Evolutionary conservation across 2,797 vertebrate genomes (phyloP), one percentile per base, ranked within the genome.

Genomic region (Lepus townsendii): DNA sequence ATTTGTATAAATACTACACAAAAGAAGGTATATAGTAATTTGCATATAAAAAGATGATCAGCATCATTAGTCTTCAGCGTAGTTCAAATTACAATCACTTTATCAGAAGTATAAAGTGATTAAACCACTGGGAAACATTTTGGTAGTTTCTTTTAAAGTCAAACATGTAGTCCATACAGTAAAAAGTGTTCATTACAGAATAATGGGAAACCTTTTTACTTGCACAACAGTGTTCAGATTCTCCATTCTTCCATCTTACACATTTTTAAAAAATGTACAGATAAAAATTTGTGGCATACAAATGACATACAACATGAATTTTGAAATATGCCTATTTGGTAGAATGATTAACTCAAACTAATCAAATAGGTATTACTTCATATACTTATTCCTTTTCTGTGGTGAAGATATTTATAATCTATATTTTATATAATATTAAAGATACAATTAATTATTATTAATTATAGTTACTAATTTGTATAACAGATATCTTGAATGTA

Each of bases 61-160:
- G 72, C 32, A 57, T n/a, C 38, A 57, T 35, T 80, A 90, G 60
- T 94, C 42, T 79, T 80, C 13, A 54, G 19, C 13, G 66, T 76
- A 80, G 76, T 80, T 16, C 50, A 78, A 88, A 50, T 60, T 85
- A 60, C 92, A 90, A 86, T 87, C 65, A 72, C 24, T 57, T 62
- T 63, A 90, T 22, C 3, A 52, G 35, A 30, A 62, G 20, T 83
- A 60, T 86, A 82, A 92, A 94, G 16, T 90, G 77, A 13, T 65
- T 27, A 32, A 68, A 94, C 19, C 22, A 73, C 19, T 69, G 62
- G 62, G 83, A 88, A 96, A 75, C 35, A 57, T 76, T 79, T 79
- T 62, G 5, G 38, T 26, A 42, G 20, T 57, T 69, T n/a, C 54
- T 82, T 71, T 50, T 73, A 92, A 93, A 83, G 24, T 66, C 65